These are phyloP conservation scores for Paedocypris sp. DNA, from an alignment of 2,113 vertebrate genomes.

Conservation along the genomic window DNA sequence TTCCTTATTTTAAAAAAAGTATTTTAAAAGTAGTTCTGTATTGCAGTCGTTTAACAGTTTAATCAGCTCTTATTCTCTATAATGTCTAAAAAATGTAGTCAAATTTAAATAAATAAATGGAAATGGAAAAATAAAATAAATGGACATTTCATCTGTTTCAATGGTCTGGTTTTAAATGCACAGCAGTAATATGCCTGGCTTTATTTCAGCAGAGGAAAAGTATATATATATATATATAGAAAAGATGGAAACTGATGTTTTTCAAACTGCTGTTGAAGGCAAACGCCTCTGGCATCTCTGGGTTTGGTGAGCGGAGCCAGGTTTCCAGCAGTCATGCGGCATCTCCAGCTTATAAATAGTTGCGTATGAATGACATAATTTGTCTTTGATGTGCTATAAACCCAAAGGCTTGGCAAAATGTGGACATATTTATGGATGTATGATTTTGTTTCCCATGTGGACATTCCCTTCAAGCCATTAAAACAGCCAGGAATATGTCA, in stretches of 20 bases:
- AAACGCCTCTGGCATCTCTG: neutral
- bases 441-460: neutral
- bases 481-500: neutral
- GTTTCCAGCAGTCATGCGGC: slow-evolving; percentile 7
- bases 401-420: slow-evolving; percentile 15
- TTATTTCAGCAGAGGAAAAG: no score
- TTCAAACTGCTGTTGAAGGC: neutral
- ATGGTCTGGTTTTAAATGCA: no score
- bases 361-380: neutral
- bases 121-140: no score
- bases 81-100: no score
- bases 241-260: neutral
- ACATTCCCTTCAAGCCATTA: neutral
- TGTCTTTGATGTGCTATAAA: slow-evolving; percentile 2
- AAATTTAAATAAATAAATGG: no score
- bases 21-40: no score
- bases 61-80: no score
- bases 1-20: no score
- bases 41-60: no score
- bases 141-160: neutral
- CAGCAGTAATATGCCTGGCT: no score
- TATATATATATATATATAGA: neutral
- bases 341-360: slow-evolving; percentile 16
- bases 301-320: neutral
- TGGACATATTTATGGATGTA: slow-evolving; percentile 4